Conservation (phyloP, 2,888 invertebrate species). For the Brachyptera putata region DNA sequence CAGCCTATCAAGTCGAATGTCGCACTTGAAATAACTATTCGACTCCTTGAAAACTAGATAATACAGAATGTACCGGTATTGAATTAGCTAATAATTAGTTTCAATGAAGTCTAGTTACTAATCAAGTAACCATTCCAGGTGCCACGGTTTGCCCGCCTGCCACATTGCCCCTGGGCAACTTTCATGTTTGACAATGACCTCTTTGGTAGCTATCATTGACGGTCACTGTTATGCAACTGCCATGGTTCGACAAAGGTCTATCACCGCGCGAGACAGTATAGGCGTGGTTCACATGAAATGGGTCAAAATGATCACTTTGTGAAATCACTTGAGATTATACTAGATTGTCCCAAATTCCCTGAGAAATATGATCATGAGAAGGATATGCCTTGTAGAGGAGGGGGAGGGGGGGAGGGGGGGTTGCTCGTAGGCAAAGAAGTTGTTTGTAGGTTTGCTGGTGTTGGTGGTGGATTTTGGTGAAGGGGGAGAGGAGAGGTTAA, state of each 20-base stretch:
- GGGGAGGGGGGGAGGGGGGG: not conserved
- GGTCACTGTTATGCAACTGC: conserved; percentile 19
- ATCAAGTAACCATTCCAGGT: conserved; percentile 2
- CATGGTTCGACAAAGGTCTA: too few relatives aligned
- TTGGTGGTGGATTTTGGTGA: not conserved
- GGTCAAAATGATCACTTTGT: conserved; percentile 11
- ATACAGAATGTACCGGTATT: too few relatives aligned
- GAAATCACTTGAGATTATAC: conserved; percentile 15
- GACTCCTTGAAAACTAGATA: too few relatives aligned
- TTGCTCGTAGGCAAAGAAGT: not conserved
- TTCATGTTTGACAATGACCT: conserved; percentile 18
- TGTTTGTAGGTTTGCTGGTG: not conserved
- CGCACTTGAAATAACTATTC: too few relatives aligned
- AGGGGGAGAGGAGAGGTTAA: not conserved
- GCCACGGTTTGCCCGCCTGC: too few relatives aligned
- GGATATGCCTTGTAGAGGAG: too few relatives aligned
- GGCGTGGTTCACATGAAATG: conserved; percentile 17
- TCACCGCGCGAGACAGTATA: conserved; percentile 2
- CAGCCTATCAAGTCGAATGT: too few relatives aligned
- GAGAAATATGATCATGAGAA: too few relatives aligned
- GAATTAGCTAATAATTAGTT: not conserved
- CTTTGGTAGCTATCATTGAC: conserved; percentile 3
- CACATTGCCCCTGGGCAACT: conserved; percentile 8
- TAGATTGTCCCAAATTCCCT: conserved; percentile 19
- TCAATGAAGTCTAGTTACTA: not conserved